Conservation (phyloP, 2,797 vertebrate species). For the Ibycter americanus region DNA sequence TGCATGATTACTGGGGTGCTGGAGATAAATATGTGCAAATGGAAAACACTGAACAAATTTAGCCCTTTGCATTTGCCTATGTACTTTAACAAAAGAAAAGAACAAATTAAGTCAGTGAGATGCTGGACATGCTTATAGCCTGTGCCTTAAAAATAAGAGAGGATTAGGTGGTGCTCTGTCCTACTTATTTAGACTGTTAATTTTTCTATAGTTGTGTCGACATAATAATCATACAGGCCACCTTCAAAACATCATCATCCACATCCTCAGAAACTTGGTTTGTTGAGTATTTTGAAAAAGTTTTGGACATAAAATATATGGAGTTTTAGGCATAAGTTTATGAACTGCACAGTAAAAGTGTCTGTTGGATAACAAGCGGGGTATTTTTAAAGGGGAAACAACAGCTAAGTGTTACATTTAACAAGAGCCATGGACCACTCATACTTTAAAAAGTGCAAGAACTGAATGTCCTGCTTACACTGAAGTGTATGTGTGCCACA, state of each 20-base stretch:
- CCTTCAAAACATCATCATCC: background rate
- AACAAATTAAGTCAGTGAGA: background rate
- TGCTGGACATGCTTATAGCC: background rate
- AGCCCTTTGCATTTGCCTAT: background rate
- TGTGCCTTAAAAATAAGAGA: background rate
- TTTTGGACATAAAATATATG: background rate
- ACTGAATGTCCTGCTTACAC: background rate
- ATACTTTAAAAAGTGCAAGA: background rate
- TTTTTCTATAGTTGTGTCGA: background rate
- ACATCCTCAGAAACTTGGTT: background rate
- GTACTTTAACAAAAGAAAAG: conserved; percentile 27
- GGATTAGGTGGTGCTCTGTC: background rate
- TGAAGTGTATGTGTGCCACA: background rate
- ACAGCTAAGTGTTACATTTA: background rate
- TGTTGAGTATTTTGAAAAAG: background rate
- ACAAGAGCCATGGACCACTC: background rate
- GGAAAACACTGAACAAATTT: background rate
- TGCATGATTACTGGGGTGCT: background rate
- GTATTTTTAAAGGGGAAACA: background rate
- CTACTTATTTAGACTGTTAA: background rate
- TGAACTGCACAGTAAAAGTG: background rate
- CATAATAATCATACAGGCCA: background rate
- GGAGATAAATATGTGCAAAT: background rate
- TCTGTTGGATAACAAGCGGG: background rate
- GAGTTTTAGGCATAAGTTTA: background rate